Base-by-base conservation (phyloP, 2,113 vertebrate genomes). In the Onychostruthus taczanowskii region DNA sequence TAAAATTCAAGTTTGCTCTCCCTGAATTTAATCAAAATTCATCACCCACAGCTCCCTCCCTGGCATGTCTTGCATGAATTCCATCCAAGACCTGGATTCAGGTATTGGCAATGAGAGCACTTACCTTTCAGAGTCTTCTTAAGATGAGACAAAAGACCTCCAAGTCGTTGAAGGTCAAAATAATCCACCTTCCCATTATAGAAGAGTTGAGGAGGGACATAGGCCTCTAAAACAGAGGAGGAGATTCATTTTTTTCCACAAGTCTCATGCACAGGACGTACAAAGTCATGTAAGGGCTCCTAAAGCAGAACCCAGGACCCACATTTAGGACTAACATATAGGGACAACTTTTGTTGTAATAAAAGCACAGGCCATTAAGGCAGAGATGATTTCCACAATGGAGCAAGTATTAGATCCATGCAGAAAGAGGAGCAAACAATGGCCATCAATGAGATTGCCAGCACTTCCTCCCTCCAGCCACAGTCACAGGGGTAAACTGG, bases 121-220 rank as follows among this genome's bases (percentile, higher is more conserved):
- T 64, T 82, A 98, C 99, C 99, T 99, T 99, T 99, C 33, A 99
- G 98, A 4, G 99, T 99, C 85, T 99, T 99, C 96, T 99, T 99
- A 53, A 99, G 98, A 92, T 99, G 99, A n/a, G 99, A 99, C 33
- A 99, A 98, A 52, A 99, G 99, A 19, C 99, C 99, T 17, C 99
- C 99, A 4, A 99, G 98, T 47, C 99, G 97, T 97, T 99, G 99
- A 66, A 99, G 98, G 96, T 99, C 99, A 61, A 99, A 99, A 97
- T 99, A 99, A 97, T 99, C 99, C 95, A 99, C 99, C 84, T 99
- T 99, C 84, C 99, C 99, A 10, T 99, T 99, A 97, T 99, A 99
- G 97, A 99, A 99, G 63, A 99, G 96, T 97, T 99, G 99, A 30
- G 99, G 99, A 6, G 99, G 99, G 27, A 99, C 98, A 72, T 99